Evolutionary conservation across 2,888 invertebrate species (phyloP).

Genomic region (Acronicta psi): DNA sequence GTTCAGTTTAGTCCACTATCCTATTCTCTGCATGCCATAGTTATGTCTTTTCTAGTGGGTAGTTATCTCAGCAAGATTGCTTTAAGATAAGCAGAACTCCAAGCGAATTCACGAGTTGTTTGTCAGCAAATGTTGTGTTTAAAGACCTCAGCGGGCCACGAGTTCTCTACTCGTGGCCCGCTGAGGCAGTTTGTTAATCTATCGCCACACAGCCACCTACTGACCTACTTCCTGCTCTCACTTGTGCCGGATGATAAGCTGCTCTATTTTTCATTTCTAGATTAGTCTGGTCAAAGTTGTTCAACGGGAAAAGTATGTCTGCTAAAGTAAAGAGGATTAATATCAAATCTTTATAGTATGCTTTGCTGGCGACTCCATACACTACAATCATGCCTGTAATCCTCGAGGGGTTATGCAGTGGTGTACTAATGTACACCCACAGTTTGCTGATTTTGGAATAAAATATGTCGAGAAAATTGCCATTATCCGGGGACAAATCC

Average conservation of each 20-base stretch:
- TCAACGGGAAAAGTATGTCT: not conserved
- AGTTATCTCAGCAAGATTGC: conserved; percentile 39
- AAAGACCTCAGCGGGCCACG: conserved; percentile 36
- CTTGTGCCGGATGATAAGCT: conserved; percentile 51
- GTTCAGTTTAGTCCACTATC: no score
- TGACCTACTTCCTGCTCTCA: conserved; percentile 52
- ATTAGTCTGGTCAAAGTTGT: conserved; percentile 34
- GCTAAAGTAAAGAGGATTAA: conserved; percentile 1
- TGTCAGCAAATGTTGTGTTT: conserved; percentile 52
- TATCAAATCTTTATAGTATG: not conserved
- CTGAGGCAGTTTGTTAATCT: conserved; percentile 55
- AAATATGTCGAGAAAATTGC: no score
- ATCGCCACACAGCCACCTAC: conserved; percentile 55
- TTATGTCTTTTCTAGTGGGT: no score
- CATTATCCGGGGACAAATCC: no score
- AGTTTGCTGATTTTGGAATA: no score
- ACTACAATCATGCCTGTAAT: no score
- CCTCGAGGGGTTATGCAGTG: no score
- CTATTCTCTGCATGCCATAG: no score
- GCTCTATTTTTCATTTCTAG: conserved; percentile 51
- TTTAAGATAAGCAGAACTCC: conserved; percentile 49
- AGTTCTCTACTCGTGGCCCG: no score
- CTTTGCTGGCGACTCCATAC: no score
- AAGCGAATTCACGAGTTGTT: conserved; percentile 47
- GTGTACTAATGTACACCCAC: no score